phyloP scores from a whole-genome alignment of 2,113 vertebrate species.

The Syrmaticus mikado region DNA sequence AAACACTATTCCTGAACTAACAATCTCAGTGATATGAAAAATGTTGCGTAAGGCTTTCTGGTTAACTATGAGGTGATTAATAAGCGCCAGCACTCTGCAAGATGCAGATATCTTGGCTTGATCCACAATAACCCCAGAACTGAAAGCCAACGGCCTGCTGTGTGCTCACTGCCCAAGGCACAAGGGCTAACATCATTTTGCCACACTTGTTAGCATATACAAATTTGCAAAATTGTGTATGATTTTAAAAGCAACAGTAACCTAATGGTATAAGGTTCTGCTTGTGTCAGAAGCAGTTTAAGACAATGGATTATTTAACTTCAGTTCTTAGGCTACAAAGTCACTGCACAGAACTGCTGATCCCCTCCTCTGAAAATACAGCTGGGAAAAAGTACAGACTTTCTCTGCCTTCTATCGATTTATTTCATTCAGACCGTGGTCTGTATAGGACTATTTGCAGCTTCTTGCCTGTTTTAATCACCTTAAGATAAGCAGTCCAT shows the following conservation, averaged over 20 bases:
- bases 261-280: background rate
- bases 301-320: conserved; percentile 27
- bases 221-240: background rate
- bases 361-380: background rate
- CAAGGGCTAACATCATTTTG: background rate
- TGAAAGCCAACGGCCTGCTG: background rate
- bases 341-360: background rate
- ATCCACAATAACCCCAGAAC: background rate
- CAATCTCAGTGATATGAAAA: background rate
- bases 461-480: background rate
- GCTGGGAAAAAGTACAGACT: background rate
- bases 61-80: background rate
- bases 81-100: background rate
- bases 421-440: background rate
- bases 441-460: background rate
- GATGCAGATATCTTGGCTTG: background rate
- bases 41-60: background rate
- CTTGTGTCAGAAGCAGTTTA: conserved; percentile 19
- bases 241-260: background rate
- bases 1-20: background rate
- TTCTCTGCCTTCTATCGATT: background rate
- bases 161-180: background rate
- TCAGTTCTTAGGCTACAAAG: conserved; percentile 7
- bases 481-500: background rate
- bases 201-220: background rate